Base-by-base conservation (phyloP, 2,797 vertebrate species). In the Tadarida brasiliensis region DNA sequence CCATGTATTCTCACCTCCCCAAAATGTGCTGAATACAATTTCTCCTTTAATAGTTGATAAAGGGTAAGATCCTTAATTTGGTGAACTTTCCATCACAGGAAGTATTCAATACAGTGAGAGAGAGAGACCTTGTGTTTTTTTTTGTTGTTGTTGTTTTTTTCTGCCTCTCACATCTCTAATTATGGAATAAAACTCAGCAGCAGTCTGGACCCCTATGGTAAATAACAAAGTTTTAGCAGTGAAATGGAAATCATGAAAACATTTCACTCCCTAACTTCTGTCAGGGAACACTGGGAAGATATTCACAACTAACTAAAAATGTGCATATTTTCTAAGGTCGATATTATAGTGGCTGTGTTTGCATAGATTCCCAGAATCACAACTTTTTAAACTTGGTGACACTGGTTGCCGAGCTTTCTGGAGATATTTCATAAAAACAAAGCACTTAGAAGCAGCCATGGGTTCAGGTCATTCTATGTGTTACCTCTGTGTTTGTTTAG, bases 231-330 rank as follows among this genome's bases (percentile, higher is more conserved):
- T 87, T 87, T 86, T 78, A 81, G 30, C 15, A 71, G 56, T 63
- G 22, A 90, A 96, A 80, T 91, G 19, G 20, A 94, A 92, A 89
- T 11, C 12, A 84, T 81, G 61, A 96, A 89, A 71, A 68, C 30
- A 91, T 65, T 95, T 96, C 51, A 91, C 19, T 73, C 6, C 47
- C 47, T 30, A 63, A 87, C 76, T 81, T 80, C 24, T 92, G 30
- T 49, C 87, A 92, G n/a, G 33, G 14, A 95, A 63, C 49, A 49
- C 54, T 78, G 47, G 26, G 28, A 54, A 19, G 26, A 87, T 85
- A 89, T 70, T 94, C 51, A 70, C 63, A 81, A 76, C 44, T 76
- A 74, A 70, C 10, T 84, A 63, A 78, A 90, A 65, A 59, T 81
- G 68, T 92, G 4, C 12, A 67, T 83, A 57, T 93, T 93, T 92